Conservation (phyloP, 2,888 invertebrate genomes). For the Uloborus plumipes region DNA sequence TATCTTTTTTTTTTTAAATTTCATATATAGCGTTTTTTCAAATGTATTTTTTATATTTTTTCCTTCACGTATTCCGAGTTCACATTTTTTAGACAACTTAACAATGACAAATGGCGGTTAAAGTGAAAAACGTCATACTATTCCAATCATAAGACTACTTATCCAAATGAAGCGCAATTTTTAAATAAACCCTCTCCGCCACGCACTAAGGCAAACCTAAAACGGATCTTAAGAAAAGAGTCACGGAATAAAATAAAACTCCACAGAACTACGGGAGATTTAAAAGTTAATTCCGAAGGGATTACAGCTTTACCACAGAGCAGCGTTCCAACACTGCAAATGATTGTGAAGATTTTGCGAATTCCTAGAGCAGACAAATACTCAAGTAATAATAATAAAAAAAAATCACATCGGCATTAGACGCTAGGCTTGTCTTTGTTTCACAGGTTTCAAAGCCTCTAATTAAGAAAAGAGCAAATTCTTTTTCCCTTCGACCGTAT, state of each 20-base stretch:
- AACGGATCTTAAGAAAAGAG: conserved; percentile 46
- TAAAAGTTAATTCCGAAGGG: conserved; percentile 55
- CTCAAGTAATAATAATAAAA: conserved; percentile 11
- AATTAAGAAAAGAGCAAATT: conserved; percentile 61
- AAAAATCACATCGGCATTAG: conserved; percentile 30
- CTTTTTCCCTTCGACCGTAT: conserved; percentile 6
- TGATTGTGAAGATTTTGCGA: conserved; percentile 44
- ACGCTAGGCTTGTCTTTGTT: conserved; percentile 33
- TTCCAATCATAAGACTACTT: too few species aligned
- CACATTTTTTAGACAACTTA: too few species aligned
- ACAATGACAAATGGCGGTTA: too few species aligned
- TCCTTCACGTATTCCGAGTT: too few species aligned
- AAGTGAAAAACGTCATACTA: too few species aligned
- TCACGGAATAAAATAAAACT: conserved; percentile 62
- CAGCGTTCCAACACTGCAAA: conserved; percentile 21
- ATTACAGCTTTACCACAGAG: conserved; percentile 58
- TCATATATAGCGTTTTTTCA: too few species aligned
- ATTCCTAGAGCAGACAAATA: conserved; percentile 17
- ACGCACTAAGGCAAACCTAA: conserved; percentile 24
- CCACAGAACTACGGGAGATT: conserved; percentile 47
- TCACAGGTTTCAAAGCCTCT: conserved; percentile 47
- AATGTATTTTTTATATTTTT: too few species aligned
- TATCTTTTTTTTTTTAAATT: too few species aligned
- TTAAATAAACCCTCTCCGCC: conserved; percentile 38
- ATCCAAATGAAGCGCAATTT: conserved; percentile 22